phyloP scores from a whole-genome alignment of 2,113 vertebrate genomes.

The Pyrgilauda ruficollis region DNA sequence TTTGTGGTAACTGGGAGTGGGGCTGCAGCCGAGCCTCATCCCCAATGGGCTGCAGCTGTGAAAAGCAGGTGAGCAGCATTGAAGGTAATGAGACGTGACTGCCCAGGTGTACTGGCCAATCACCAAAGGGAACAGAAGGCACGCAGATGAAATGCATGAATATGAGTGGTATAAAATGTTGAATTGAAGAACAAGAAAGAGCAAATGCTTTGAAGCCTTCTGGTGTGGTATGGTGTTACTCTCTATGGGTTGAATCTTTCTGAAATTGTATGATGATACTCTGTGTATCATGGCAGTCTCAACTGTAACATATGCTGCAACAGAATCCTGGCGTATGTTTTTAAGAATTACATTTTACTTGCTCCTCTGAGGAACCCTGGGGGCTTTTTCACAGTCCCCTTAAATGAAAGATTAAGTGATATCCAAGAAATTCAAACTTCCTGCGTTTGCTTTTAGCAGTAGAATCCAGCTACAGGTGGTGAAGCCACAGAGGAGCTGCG shows the following conservation, averaged over 20 bases:
- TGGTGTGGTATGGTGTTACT: background rate
- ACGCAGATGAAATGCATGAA: background rate
- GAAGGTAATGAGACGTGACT: background rate
- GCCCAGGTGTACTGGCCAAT: background rate
- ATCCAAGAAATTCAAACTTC: background rate
- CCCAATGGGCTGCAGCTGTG: background rate
- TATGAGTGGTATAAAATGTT: background rate
- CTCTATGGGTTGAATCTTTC: background rate
- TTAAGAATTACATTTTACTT: background rate
- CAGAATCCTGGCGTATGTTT: background rate
- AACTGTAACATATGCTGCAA: background rate
- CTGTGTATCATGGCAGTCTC: background rate
- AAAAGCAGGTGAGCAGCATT: background rate
- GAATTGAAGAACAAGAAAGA: background rate
- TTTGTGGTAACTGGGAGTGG: background rate
- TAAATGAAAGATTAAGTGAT: background rate
- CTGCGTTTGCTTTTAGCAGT: background rate
- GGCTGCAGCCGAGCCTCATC: background rate
- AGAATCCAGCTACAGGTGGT: background rate
- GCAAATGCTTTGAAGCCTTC: background rate
- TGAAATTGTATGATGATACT: background rate
- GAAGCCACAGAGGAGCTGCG: background rate
- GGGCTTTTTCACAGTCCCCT: background rate
- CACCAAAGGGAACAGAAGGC: background rate
- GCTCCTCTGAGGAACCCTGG: background rate